Percentiles rank a stretch among this genome's conserved stretches.
These are phyloP conservation scores for Cirrhinus molitorella DNA, from an alignment of 2,797 vertebrate species.

Conservation along the genomic window DNA sequence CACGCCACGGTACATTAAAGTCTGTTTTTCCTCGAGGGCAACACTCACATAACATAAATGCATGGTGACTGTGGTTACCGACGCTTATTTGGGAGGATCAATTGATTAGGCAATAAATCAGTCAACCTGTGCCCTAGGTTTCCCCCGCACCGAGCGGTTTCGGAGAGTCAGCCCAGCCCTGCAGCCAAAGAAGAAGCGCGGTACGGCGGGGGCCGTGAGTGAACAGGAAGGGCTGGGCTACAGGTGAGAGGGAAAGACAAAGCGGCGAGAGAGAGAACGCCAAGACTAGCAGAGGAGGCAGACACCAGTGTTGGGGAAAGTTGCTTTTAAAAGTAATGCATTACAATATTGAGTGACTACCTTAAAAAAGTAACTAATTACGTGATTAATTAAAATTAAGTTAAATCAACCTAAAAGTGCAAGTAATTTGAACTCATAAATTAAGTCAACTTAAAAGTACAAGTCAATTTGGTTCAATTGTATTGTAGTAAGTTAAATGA, in stretches of 20 bases:
- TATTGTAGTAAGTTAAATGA: too few species aligned
- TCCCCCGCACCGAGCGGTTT: slow-evolving; percentile 60
- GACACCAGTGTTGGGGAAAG: too few species aligned
- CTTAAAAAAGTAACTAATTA: too few species aligned
- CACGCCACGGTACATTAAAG: slow-evolving; percentile 70
- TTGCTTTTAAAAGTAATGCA: too few species aligned
- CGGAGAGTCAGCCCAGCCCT: slow-evolving; percentile 79
- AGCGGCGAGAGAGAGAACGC: slow-evolving; percentile 32
- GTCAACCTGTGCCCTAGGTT: slow-evolving; percentile 70
- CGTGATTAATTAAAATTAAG: too few species aligned
- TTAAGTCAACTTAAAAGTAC: too few species aligned
- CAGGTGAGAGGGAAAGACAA: slow-evolving; percentile 54
- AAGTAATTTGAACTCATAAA: too few species aligned
- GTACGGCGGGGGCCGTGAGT: slow-evolving; percentile 44
- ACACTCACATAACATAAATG: slow-evolving; percentile 75
- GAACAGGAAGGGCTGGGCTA: slow-evolving; percentile 68
- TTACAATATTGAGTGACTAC: too few species aligned
- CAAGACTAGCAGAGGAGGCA: slow-evolving; percentile 77
- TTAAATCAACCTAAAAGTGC: too few species aligned
- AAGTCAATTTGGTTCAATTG: too few species aligned
- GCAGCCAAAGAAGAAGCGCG: slow-evolving; percentile 67
- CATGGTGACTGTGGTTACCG: slow-evolving; percentile 75
- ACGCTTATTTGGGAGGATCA: slow-evolving; percentile 69
- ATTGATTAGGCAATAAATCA: slow-evolving; percentile 84
- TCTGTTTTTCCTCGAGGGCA: slow-evolving; percentile 72